Evolutionary conservation across 2,888 invertebrate species (phyloP), one percentile per base, ranked within the genome.

Genomic region (Chelonus formosanus): DNA sequence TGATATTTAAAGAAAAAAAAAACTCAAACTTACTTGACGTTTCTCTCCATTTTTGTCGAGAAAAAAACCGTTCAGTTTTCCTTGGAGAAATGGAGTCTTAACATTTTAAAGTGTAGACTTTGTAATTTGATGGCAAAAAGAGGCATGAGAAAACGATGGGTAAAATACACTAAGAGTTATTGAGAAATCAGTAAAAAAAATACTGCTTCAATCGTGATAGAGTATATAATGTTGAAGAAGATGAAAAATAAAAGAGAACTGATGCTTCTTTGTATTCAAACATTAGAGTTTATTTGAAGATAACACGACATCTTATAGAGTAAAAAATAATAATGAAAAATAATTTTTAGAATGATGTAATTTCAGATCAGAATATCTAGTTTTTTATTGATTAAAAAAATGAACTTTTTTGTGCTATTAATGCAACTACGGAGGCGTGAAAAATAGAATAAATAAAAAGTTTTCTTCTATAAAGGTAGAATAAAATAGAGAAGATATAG

Each of bases 21-120:
- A 20, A 48, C 10, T 10, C 3, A 6, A 48, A 50, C 4, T 40
- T 50, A 35, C 47, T 59, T 52, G 54, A 69, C 69, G 68, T 74
- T 73, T 75, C 74, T 71, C 75, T 73, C 75, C 73, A 70, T 74
- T 74, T 70, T 71, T 58, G 72, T 70, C 65, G 53, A 68, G 67
- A 70, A 68, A 70, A 73, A 71, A 70, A 66, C 66, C 57, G 57
- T 62, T 71, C 57, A 71, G 73, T 79, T 78, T 75, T 77, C 75
- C 79, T 79, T 75, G 77, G 71, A 67, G 64, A 48, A 48, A 60
- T 31, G 32, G 40, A 31, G 31, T 34, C 8, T 48, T 31, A 5
- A 40, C 50, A 20, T 52, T 60, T 45, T 48, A 36, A 58, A 35
- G 47, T 60, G 6, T 5, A 36, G 55, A 55, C 43, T 36, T 40